phyloP scores from a whole-genome alignment of 2,797 vertebrate genomes.

The Parambassis ranga region DNA sequence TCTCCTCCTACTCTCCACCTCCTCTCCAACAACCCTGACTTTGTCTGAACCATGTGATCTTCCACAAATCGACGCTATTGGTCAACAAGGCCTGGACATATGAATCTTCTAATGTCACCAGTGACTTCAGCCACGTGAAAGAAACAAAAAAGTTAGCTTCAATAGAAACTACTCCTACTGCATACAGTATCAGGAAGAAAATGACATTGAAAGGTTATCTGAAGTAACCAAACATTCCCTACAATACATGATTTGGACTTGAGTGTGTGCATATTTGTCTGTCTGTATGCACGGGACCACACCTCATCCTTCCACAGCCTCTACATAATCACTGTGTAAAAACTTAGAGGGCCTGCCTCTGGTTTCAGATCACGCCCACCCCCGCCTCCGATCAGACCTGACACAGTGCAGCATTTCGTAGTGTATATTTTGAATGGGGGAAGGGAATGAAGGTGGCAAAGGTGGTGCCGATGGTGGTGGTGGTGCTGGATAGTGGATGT shows the following conservation, averaged over 20 bases:
- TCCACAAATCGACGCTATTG: slow-evolving; percentile 28
- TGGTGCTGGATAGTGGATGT: too few species aligned
- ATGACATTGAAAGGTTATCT: slow-evolving; percentile 51
- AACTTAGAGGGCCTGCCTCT: not conserved
- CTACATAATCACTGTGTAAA: slow-evolving; percentile 32
- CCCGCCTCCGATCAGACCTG: slow-evolving; percentile 13
- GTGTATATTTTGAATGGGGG: slow-evolving; percentile 58
- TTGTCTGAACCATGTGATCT: slow-evolving; percentile 64
- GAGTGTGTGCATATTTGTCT: slow-evolving; percentile 41
- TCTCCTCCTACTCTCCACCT: slow-evolving; percentile 70
- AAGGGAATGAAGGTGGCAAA: slow-evolving; percentile 9
- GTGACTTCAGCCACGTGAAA: not conserved
- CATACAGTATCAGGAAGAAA: slow-evolving; percentile 1
- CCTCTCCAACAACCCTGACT: slow-evolving; percentile 69
- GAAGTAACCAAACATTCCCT: slow-evolving; percentile 34
- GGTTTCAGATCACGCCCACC: slow-evolving; percentile 16
- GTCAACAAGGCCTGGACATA: slow-evolving; percentile 4
- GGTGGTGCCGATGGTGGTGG: slow-evolving; percentile 1
- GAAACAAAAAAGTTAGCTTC: not conserved
- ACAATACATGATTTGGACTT: slow-evolving; percentile 36
- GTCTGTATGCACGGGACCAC: slow-evolving; percentile 24
- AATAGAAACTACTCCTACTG: not conserved
- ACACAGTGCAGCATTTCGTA: slow-evolving; percentile 38
- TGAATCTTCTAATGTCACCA: slow-evolving; percentile 5
- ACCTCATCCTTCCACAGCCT: not conserved